Percentiles rank a stretch among this genome's conserved stretches.
These are phyloP conservation scores for Chionoecetes opilio DNA, from an alignment of 1,140 invertebrate species.

Conservation along the genomic window DNA sequence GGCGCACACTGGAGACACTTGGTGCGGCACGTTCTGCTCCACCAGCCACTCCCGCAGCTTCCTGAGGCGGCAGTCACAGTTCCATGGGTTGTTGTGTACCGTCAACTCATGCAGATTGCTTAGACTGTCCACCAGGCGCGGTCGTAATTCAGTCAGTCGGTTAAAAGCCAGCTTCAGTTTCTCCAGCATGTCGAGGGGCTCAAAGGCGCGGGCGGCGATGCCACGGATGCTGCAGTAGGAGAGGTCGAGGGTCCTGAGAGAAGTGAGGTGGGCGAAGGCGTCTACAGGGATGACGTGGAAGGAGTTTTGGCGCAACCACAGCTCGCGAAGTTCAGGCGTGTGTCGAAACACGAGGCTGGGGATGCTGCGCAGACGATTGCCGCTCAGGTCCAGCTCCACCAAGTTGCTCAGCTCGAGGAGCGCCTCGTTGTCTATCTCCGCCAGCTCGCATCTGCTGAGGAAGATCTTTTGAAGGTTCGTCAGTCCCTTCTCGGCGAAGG, in stretches of 20 bases:
- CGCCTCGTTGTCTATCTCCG: constrained; percentile 90
- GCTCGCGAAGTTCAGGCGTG: constrained; percentile 91
- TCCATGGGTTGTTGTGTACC: constrained; percentile 94
- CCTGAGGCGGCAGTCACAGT: constrained; percentile 92
- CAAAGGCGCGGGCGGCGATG: constrained; percentile 92
- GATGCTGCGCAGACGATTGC: constrained; percentile 90
- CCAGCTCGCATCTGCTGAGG: constrained; percentile 90
- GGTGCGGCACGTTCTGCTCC: constrained; percentile 89
- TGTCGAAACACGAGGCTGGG: constrained; percentile 91
- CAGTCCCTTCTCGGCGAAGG: constrained; percentile 90
- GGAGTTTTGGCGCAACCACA: constrained; percentile 92
- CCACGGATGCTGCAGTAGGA: constrained; percentile 90
- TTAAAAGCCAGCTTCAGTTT: constrained; percentile 94
- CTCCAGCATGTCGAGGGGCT: constrained; percentile 91
- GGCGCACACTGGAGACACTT: constrained; percentile 89
- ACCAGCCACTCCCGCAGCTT: constrained; percentile 91
- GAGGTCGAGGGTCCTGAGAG: constrained; percentile 91
- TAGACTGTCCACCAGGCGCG: constrained; percentile 81
- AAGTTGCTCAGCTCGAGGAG: constrained; percentile 93
- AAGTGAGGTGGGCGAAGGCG: constrained; percentile 90
- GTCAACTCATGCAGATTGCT: constrained; percentile 89
- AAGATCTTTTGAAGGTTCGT: constrained; percentile 95
- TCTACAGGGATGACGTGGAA: constrained; percentile 88
- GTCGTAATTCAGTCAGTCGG: constrained; percentile 88
- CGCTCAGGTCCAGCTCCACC: constrained; percentile 93